Evolutionary conservation across 2,888 invertebrate species (phyloP).

Genomic region (Timandra comae): DNA sequence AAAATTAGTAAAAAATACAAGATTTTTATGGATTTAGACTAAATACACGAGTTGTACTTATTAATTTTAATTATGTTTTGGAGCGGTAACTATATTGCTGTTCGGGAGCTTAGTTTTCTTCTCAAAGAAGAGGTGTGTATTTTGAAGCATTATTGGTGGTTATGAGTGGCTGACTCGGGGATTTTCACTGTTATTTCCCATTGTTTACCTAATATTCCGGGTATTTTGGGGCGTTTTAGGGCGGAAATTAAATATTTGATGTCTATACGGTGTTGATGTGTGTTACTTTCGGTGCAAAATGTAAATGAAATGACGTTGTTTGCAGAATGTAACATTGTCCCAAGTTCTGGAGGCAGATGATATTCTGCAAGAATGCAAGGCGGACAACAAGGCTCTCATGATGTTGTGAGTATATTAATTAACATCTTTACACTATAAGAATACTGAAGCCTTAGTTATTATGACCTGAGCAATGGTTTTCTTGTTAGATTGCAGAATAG

Average conservation of each 20-base stretch:
- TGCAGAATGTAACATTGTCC: slow-evolving; percentile 91
- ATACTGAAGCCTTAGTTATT: too few species aligned
- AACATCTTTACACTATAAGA: too few species aligned
- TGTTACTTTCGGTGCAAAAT: slow-evolving; percentile 9
- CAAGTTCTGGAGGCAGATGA: slow-evolving; percentile 96
- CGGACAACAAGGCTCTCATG: slow-evolving; percentile 91
- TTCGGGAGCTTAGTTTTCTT: slow-evolving; percentile 85
- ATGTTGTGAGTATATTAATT: slow-evolving; percentile 87
- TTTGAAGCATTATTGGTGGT: slow-evolving; percentile 60
- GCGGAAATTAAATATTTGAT: slow-evolving; percentile 1
- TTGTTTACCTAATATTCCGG: slow-evolving; percentile 19
- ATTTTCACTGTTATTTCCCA: slow-evolving; percentile 28
- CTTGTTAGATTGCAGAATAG: too few species aligned
- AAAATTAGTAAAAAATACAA: slow-evolving; percentile 49
- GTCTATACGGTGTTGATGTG: slow-evolving; percentile 5
- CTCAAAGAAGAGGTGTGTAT: slow-evolving; percentile 85
- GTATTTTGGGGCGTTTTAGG: too few species aligned
- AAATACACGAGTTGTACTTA: slow-evolving; percentile 53
- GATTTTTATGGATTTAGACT: slow-evolving; percentile 68
- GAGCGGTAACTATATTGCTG: slow-evolving; percentile 84
- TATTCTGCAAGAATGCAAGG: slow-evolving; percentile 96
- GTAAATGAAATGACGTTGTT: slow-evolving; percentile 36
- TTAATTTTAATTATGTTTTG: slow-evolving; percentile 85
- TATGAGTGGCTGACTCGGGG: slow-evolving; percentile 41
- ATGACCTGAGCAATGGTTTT: too few species aligned